Percentiles rank a stretch among this genome's conserved stretches.
Evolutionary conservation across 2,888 invertebrate species (phyloP).

Genomic region (Pilophorus perplexus): DNA sequence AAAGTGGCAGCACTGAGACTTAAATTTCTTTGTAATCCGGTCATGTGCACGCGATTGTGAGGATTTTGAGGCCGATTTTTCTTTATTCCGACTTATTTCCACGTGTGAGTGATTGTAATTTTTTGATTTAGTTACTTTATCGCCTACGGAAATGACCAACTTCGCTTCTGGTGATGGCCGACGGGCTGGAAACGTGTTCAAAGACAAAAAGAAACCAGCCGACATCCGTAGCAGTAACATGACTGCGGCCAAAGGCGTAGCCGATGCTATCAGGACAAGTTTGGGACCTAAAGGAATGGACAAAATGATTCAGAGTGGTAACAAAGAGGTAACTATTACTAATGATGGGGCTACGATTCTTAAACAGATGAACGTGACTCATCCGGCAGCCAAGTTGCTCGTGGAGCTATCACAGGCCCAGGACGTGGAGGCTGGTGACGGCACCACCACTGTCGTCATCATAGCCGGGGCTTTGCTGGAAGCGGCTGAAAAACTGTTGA

Average conservation of each 20-base stretch:
- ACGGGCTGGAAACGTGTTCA: slow-evolving; percentile 61
- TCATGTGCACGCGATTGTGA: slow-evolving; percentile 8
- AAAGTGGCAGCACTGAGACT: no score
- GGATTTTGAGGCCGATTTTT: not conserved
- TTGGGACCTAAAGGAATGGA: slow-evolving; percentile 99
- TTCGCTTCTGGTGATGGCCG: slow-evolving; percentile 53
- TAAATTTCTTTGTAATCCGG: no score
- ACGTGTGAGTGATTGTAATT: not conserved
- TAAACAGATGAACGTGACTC: slow-evolving; percentile 97
- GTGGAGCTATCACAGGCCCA: slow-evolving; percentile 98
- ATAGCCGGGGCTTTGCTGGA: slow-evolving; percentile 94
- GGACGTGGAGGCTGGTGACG: slow-evolving; percentile 98
- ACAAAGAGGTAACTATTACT: slow-evolving; percentile 98
- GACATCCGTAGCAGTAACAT: slow-evolving; percentile 95
- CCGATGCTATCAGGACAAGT: slow-evolving; percentile 97
- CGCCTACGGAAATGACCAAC: slow-evolving; percentile 21
- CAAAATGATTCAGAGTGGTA: slow-evolving; percentile 97
- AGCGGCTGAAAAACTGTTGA: slow-evolving; percentile 86
- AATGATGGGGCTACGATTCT: slow-evolving; percentile 99
- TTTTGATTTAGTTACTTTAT: not conserved
- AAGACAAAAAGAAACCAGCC: slow-evolving; percentile 89
- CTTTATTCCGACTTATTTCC: not conserved
- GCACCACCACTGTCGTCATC: slow-evolving; percentile 97
- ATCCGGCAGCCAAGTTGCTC: slow-evolving; percentile 99
- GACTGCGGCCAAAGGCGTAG: slow-evolving; percentile 96